These are phyloP conservation scores for Atta cephalotes DNA, from an alignment of 1,140 invertebrate genomes.

Conservation along the genomic window DNA sequence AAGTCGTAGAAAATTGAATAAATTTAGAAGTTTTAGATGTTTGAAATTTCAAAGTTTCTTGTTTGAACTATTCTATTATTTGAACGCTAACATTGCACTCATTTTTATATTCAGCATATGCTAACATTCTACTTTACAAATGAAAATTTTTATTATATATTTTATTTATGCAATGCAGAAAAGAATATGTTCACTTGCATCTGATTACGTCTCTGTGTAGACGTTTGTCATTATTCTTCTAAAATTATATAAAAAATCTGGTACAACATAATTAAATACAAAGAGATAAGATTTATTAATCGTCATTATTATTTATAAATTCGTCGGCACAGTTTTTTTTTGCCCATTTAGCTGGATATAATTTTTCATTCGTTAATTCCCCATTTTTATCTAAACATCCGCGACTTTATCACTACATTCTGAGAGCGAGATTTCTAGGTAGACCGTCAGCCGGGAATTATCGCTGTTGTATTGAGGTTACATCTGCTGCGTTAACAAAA, in stretches of 20 bases:
- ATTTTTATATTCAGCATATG: neutral
- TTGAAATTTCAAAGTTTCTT: neutral
- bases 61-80: neutral
- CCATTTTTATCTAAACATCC: constrained; percentile 26
- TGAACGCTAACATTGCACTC: neutral
- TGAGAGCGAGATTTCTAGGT: constrained; percentile 30
- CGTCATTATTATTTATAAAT: constrained; percentile 35
- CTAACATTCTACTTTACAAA: neutral
- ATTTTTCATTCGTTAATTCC: constrained; percentile 9
- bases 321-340: neutral
- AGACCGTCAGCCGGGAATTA: constrained; percentile 15
- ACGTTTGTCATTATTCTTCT: neutral
- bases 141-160: constrained; percentile 29
- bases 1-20: neutral
- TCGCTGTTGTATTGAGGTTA: constrained; percentile 8
- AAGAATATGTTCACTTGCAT: constrained; percentile 32
- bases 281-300: constrained; percentile 6
- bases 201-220: constrained; percentile 4
- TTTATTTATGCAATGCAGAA: constrained; percentile 32
- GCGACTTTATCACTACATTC: constrained; percentile 25
- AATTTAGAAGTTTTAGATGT: neutral
- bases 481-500: constrained; percentile 57
- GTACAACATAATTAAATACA: neutral
- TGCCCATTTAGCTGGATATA: constrained; percentile 21
- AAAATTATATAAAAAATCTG: neutral